Base-by-base conservation (phyloP, 2,888 invertebrate species). In the Phlogophora meticulosa region DNA sequence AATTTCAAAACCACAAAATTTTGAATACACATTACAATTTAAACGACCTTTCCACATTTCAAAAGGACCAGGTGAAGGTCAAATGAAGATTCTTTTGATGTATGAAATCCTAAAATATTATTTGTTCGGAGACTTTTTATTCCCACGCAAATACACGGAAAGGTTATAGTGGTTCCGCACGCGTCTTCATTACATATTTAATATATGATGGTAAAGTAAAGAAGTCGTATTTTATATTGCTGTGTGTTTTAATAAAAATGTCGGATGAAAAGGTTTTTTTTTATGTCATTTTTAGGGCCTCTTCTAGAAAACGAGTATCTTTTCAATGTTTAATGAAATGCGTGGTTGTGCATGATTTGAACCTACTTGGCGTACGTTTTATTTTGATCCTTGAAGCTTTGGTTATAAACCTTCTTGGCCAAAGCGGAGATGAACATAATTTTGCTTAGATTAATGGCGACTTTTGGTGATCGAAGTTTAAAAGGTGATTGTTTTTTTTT, bases 341-440 rank as follows among this genome's bases (percentile, higher is more conserved):
- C 57, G 60, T 74, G 68, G 72, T 46, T 57, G 32, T 57, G 72
- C 72, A 64, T 71, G 71, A 71, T 71, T 72, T 72, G 45, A 42
- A 10, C 45, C 22, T 42, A 46, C 45, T 64, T 22, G 38, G 1
- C 11, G 5, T 1, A 20, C 0, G 15, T 52, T 72, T 71, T 71
- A 72, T 70, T 71, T 63, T 3, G 32, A 28, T 10, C 1, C 15
- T 4, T 7, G n/a, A 11, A 22, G 9, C 0, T 45, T 24, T 11
- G 10, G 48, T 53, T 32, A 49, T 69, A 60, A 53, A 69, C 40
- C 7, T 40, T 40, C 68, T 58, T 1, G 38, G 32, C 3, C 17
- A 2, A 24, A 10, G 10, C 2, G n/a, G n/a, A n/a, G n/a, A n/a
- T n/a, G n/a, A n/a, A n/a, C n/a, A n/a, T n/a, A n/a, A n/a, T n/a